Percentiles rank a stretch among this genome's conserved stretches.
Evolutionary conservation across 2,888 invertebrate species (phyloP).

Genomic region (Agrochola lota): DNA sequence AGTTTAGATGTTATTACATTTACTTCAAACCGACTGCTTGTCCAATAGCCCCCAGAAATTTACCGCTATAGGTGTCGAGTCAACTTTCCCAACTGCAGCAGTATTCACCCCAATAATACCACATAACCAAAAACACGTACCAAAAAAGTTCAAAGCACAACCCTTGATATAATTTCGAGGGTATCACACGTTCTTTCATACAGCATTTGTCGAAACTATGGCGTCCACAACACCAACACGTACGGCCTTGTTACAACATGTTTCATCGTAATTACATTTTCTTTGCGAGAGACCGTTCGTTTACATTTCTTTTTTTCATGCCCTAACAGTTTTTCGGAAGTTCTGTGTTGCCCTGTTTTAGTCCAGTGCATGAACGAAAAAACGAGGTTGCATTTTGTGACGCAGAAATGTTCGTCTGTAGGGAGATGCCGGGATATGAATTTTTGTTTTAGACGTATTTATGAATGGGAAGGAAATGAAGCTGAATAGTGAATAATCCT

Average conservation of each 20-base stretch:
- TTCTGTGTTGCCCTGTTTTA: constrained; percentile 43
- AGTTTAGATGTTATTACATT: not conserved
- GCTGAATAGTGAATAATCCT: not conserved
- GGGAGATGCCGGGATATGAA: constrained; percentile 11
- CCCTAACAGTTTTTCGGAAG: constrained; percentile 53
- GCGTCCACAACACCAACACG: constrained; percentile 56
- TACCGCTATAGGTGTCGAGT: not conserved
- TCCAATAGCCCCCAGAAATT: not conserved
- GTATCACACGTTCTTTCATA: constrained; percentile 54
- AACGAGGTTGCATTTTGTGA: constrained; percentile 25
- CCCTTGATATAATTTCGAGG: constrained; percentile 35
- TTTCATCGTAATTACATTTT: constrained; percentile 75
- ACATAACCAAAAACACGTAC: constrained; percentile 11
- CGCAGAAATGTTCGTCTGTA: constrained; percentile 23
- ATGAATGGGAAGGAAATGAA: constrained; percentile 29
- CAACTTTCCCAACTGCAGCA: not conserved
- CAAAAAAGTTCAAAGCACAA: constrained; percentile 41
- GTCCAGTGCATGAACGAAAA: constrained; percentile 45
- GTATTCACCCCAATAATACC: not conserved
- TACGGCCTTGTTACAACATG: constrained; percentile 64
- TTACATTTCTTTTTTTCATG: constrained; percentile 51
- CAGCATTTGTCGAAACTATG: constrained; percentile 69
- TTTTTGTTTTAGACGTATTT: constrained; percentile 9
- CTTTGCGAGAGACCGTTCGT: constrained; percentile 67
- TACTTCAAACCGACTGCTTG: not conserved